Conservation (phyloP, 2,113 vertebrate species). For the Puffinus mauretanicus region DNA sequence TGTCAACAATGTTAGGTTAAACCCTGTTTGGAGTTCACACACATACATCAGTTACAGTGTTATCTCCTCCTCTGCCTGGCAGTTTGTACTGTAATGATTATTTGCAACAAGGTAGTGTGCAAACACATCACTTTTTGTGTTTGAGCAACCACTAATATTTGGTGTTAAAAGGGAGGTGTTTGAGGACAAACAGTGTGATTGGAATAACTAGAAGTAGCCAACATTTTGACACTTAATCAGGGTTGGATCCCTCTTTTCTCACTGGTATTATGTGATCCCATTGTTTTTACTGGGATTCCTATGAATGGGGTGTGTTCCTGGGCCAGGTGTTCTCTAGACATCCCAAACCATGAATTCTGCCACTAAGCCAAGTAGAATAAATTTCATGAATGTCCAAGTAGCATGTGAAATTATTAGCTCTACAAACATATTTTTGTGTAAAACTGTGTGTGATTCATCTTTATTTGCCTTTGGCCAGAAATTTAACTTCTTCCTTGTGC, state of each 20-base stretch:
- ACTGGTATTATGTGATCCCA: not conserved
- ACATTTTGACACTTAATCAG: not conserved
- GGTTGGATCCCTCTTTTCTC: not conserved
- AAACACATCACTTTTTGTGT: not conserved
- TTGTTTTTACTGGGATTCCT: constrained; percentile 9
- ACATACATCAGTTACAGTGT: constrained; percentile 4
- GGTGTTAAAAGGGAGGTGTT: constrained; percentile 7
- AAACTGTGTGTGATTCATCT: constrained; percentile 18
- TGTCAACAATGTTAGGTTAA: constrained; percentile 36
- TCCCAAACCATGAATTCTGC: constrained; percentile 2
- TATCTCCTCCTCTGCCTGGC: constrained; percentile 24
- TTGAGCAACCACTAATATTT: not conserved
- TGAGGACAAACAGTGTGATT: not conserved
- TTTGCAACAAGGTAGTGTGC: not conserved
- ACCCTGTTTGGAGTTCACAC: constrained; percentile 40
- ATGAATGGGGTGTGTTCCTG: not conserved
- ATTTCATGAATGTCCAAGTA: constrained; percentile 32
- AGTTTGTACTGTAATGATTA: constrained; percentile 1
- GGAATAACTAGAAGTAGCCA: not conserved
- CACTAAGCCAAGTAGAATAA: not conserved
- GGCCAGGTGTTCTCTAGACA: constrained; percentile 19
- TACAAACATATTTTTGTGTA: constrained; percentile 31
- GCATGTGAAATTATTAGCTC: constrained; percentile 56
- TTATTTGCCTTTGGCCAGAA: constrained; percentile 44
- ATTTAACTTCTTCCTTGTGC: not conserved